Evolutionary conservation across 2,888 invertebrate species (phyloP).

Genomic region (Hipparchia sbordonii): DNA sequence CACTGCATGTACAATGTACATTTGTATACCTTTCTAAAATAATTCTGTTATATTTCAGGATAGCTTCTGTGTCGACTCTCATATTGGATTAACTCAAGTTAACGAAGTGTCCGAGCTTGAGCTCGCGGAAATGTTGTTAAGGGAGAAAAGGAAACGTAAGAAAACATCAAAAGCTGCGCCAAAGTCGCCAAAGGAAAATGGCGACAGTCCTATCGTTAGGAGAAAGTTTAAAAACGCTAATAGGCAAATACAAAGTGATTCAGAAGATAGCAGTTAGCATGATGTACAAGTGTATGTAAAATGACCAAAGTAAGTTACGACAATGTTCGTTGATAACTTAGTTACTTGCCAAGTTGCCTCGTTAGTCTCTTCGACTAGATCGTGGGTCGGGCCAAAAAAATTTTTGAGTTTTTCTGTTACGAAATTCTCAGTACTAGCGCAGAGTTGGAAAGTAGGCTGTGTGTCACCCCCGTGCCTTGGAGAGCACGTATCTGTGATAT

Average conservation of each 20-base stretch:
- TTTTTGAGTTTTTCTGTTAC: no score
- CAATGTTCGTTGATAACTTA: no score
- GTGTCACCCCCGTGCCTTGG: no score
- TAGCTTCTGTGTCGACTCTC: conserved; percentile 85
- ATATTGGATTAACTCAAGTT: conserved; percentile 75
- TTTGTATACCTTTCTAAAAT: neutral
- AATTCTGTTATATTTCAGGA: conserved; percentile 71
- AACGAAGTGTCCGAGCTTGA: conserved; percentile 83
- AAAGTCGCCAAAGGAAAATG: conserved; percentile 40
- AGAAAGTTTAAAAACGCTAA: conserved; percentile 56
- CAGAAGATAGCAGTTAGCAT: conserved; percentile 63
- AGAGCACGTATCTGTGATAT: neutral
- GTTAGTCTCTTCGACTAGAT: no score
- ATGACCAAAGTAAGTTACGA: no score
- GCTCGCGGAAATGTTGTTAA: conserved; percentile 83
- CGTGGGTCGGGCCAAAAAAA: no score
- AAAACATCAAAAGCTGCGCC: conserved; percentile 38
- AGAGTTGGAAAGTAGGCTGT: no score
- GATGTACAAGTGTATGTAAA: neutral
- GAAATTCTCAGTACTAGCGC: no score
- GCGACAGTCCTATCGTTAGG: conserved; percentile 62
- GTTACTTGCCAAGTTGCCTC: no score
- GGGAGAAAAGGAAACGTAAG: conserved; percentile 54
- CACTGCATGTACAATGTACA: no score
- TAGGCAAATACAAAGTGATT: conserved; percentile 71